Evolutionary conservation across 2,888 invertebrate species (phyloP).

Genomic region (Coenonympha arcania): DNA sequence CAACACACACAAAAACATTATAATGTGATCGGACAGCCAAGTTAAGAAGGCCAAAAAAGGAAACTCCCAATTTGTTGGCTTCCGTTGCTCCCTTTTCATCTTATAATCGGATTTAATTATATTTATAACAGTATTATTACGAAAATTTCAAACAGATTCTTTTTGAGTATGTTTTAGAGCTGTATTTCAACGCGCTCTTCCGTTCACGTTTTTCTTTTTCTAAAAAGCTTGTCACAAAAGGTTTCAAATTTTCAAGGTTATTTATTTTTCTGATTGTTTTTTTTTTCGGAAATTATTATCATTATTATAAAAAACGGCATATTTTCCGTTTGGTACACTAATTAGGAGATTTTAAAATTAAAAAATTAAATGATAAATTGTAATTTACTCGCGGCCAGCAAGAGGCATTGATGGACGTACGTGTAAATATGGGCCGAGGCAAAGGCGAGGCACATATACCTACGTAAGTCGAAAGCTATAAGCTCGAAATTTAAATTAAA

Average conservation of each 20-base stretch:
- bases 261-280: constrained; percentile 61
- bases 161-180: constrained; percentile 50
- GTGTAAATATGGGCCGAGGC: too few relatives aligned
- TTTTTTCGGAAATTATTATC: constrained; percentile 49
- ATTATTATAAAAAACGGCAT: constrained; percentile 35
- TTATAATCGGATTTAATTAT: constrained; percentile 17
- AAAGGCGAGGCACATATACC: too few relatives aligned
- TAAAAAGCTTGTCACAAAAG: constrained; percentile 59
- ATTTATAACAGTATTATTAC: constrained; percentile 36
- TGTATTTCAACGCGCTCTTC: constrained; percentile 40
- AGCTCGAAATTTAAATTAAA: too few relatives aligned
- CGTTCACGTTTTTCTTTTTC: constrained; percentile 57
- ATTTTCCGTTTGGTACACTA: too few relatives aligned
- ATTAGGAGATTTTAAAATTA: too few relatives aligned
- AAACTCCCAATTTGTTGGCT: constrained; percentile 5
- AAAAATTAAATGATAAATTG: too few relatives aligned
- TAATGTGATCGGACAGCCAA: background rate
- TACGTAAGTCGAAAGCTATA: too few relatives aligned
- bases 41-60: constrained; percentile 10
- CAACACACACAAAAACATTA: background rate
- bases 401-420: too few relatives aligned
- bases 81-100: constrained; percentile 15
- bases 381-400: too few relatives aligned
- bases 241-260: constrained; percentile 55
- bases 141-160: constrained; percentile 46